Percentiles rank a stretch among this genome's conserved stretches.
Evolutionary conservation across 2,797 vertebrate species (phyloP).

Genomic region (Macropodus opercularis): DNA sequence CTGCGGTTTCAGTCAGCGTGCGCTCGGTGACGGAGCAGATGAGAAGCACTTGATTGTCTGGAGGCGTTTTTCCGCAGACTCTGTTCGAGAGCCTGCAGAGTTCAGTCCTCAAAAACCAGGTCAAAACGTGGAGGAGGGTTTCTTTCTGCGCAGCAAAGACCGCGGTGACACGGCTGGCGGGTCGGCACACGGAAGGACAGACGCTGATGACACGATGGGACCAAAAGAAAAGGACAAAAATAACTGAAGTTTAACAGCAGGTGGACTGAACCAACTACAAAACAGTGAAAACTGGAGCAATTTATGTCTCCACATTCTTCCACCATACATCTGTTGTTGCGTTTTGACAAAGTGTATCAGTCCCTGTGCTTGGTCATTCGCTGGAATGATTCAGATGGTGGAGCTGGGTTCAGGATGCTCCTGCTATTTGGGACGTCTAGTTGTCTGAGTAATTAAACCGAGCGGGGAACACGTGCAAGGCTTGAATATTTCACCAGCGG

Average conservation of each 20-base stretch:
- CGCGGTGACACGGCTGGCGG: constrained; percentile 12
- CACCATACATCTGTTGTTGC: no score
- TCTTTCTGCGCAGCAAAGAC: constrained; percentile 27
- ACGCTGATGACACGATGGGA: background rate
- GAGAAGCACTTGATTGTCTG: constrained; percentile 56
- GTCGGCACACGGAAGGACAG: constrained; percentile 36
- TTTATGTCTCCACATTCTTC: no score
- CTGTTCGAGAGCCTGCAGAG: constrained; percentile 55
- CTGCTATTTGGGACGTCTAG: constrained; percentile 50
- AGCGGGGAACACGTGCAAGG: constrained; percentile 46
- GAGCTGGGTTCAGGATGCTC: constrained; percentile 26
- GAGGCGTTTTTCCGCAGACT: constrained; percentile 66
- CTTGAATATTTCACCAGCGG: constrained; percentile 68
- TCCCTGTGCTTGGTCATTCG: no score
- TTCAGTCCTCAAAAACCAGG: constrained; percentile 59
- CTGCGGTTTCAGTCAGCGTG: no score
- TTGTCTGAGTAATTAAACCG: constrained; percentile 64
- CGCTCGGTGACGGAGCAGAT: constrained; percentile 37
- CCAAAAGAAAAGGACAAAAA: no score
- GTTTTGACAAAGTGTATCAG: no score
- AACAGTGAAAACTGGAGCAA: no score
- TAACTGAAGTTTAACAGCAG: no score
- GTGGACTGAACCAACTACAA: no score
- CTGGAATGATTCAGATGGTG: no score
- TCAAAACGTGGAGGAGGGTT: constrained; percentile 47